Base-by-base conservation (phyloP, 2,888 invertebrate genomes). In the Azorinus chamasolen region DNA sequence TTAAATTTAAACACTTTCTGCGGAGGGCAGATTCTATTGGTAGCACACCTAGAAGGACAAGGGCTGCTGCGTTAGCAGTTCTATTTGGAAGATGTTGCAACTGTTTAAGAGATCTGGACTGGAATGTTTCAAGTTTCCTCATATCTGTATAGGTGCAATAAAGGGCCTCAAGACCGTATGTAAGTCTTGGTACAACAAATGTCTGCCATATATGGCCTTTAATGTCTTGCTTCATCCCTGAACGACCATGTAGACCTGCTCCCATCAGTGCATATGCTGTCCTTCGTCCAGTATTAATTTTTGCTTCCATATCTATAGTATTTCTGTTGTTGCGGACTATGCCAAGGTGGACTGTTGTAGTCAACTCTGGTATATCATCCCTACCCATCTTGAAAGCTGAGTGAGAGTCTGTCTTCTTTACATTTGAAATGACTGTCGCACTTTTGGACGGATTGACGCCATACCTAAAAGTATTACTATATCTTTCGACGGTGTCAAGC, bases 81-180 rank as follows among this genome's bases (percentile, higher is more conserved):
- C 46, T 5, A n/a, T 46, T 46, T 12, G 46, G 46, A 5, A 46
- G 46, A 18, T 20, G 18, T 5, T 46, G 46, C 5, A 46, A 18
- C n/a, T n/a, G 6, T 46, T 37, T 32, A 10, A 58, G n/a, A 25
- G 25, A 16, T 18, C 25, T 39, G 22, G 59, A 18, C 27, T 5
- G 46, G 14, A 59, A 46, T 5, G n/a, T 32, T 32, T 59, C 59
- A 18, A 59, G 48, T 14, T 20, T 46, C 3, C 27, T 18, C 3
- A 59, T 12, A 10, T 59, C 46, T 16, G 46, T 43, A 10, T 48
- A 12, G 8, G 25, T 46, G n/a, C 4, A 32, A 4, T 27, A 27
- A 16, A 48, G 20, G 2, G 39, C 45, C 45, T 66, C 66, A 4
- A 68, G 51, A 2, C 59, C 68, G 37, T 59, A 59, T 1, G 39